A percentile compares a stretch with the other conserved stretches of the same genome.
phyloP scores from a whole-genome alignment of 2,797 vertebrate genomes.

The Chrosomus eos region DNA sequence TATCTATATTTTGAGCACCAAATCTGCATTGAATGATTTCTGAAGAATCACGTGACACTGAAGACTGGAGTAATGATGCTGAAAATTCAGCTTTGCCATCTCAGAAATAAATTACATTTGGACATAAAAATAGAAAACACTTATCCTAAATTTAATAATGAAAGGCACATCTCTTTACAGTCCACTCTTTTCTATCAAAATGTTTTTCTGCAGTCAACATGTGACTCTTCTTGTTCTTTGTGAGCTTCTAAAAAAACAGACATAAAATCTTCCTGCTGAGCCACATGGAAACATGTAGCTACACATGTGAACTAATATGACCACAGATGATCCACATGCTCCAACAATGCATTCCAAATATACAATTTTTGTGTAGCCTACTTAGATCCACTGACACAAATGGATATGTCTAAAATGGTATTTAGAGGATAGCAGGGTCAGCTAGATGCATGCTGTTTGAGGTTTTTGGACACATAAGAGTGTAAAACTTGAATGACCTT shows the following conservation, averaged over 20 bases:
- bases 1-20: no score
- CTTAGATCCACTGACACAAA: not conserved
- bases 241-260: not conserved
- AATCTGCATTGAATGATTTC: not conserved
- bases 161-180: not conserved
- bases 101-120: no score
- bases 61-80: no score
- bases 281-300: not conserved
- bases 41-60: not conserved
- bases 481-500: slow-evolving; percentile 2
- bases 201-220: slow-evolving; percentile 23
- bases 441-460: not conserved
- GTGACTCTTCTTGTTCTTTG: slow-evolving; percentile 27
- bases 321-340: slow-evolving; percentile 7
- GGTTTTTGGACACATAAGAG: not conserved
- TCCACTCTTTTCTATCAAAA: not conserved
- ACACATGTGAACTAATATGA: not conserved
- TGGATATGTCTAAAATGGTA: not conserved
- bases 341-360: not conserved
- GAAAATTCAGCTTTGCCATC: not conserved
- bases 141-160: not conserved
- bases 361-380: no score
- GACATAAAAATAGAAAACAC: not conserved
- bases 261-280: not conserved
- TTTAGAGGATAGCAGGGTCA: not conserved